These are phyloP conservation scores for Lontra canadensis DNA, from an alignment of 2,113 vertebrate species.

Conservation along the genomic window DNA sequence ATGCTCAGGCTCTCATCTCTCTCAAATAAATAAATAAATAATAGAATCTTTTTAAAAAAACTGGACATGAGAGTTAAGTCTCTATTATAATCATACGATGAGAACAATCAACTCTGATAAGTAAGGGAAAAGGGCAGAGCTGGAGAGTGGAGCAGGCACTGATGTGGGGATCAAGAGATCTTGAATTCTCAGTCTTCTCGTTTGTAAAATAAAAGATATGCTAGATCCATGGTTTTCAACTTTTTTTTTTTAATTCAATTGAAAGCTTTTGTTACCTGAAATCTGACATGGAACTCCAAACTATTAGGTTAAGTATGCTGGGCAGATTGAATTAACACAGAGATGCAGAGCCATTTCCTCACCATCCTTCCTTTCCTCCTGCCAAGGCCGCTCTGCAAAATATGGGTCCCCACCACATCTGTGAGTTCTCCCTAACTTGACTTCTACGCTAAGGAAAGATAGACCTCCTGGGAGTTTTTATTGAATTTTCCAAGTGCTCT, in stretches of 20 bases:
- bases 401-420: no score
- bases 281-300: not conserved
- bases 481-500: not conserved
- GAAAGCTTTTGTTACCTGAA: not conserved
- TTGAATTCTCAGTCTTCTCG: not conserved
- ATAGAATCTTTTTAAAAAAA: not conserved
- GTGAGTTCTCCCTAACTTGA: not conserved
- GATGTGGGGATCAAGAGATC: not conserved
- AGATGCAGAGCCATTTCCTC: not conserved
- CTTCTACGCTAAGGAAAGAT: not conserved
- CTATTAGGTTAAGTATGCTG: not conserved
- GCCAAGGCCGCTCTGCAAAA: not conserved
- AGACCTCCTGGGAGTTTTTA: not conserved
- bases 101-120: not conserved
- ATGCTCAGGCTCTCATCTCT: not conserved
- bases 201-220: not conserved
- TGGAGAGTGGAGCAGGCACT: not conserved
- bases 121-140: not conserved
- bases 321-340: not conserved
- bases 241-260: not conserved
- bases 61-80: not conserved
- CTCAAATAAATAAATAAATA: not conserved
- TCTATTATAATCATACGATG: not conserved
- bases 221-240: not conserved
- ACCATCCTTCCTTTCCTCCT: not conserved